A percentile compares a stretch with the other conserved stretches of the same genome.
These are phyloP conservation scores for Trogon surrucura DNA, from an alignment of 2,113 vertebrate species.

Conservation along the genomic window DNA sequence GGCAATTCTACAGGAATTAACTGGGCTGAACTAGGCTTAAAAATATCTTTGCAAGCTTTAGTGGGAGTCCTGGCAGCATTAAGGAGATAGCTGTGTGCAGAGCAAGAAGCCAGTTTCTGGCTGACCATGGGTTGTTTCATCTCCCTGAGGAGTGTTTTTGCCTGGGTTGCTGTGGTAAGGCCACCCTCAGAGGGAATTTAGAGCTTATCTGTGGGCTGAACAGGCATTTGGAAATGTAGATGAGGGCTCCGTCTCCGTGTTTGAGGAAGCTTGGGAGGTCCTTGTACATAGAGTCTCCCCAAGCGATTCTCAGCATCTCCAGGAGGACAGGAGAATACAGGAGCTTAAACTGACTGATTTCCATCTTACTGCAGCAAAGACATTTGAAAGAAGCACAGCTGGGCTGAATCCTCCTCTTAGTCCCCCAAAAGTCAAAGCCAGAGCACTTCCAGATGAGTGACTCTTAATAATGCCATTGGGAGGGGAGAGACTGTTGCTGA, in stretches of 20 bases:
- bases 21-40: constrained; percentile 54
- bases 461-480: background rate
- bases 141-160: background rate
- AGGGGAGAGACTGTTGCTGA: background rate
- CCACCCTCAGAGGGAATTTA: constrained; percentile 38
- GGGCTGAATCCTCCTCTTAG: background rate
- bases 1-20: constrained; percentile 68
- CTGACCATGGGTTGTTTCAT: constrained; percentile 5
- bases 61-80: constrained; percentile 35
- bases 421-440: background rate
- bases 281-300: background rate
- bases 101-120: constrained; percentile 3
- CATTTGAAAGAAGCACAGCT: background rate
- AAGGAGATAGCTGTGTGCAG: constrained; percentile 26
- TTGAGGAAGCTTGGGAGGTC: constrained; percentile 28
- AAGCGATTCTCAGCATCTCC: background rate
- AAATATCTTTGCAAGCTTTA: constrained; percentile 59
- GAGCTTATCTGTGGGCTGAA: constrained; percentile 15
- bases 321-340: background rate
- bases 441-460: background rate
- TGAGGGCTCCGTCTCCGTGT: background rate
- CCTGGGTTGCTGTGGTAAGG: background rate
- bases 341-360: background rate
- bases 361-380: background rate
- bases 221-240: background rate